These are phyloP conservation scores for Prunella himalayana DNA, from an alignment of 2,113 vertebrate genomes.

Conservation along the genomic window DNA sequence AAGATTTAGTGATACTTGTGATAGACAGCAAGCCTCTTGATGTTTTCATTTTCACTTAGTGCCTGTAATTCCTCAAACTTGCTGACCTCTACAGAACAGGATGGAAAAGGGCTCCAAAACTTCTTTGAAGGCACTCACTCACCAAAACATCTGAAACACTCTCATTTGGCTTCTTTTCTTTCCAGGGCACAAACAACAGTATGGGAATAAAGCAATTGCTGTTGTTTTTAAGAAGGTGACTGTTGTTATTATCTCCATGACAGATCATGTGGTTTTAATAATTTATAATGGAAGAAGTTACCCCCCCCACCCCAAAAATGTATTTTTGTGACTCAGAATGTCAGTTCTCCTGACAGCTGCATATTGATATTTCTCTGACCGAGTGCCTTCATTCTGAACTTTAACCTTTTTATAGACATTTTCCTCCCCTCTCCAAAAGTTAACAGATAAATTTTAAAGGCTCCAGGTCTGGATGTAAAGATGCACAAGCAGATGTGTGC, in stretches of 20 bases:
- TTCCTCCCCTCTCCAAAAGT: neutral
- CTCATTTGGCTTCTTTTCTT: neutral
- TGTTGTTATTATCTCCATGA: neutral
- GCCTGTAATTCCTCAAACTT: constrained; percentile 69
- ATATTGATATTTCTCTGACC: constrained; percentile 31
- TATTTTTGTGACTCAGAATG: neutral
- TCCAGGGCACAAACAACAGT: neutral
- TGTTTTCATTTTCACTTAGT: constrained; percentile 69
- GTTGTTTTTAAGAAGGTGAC: neutral
- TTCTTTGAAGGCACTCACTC: constrained; percentile 42
- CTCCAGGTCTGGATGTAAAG: neutral
- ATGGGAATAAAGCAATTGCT: neutral
- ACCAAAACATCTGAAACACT: neutral
- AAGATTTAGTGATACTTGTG: constrained; percentile 78
- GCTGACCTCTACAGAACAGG: constrained; percentile 66
- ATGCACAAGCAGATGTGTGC: neutral
- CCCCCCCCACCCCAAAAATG: neutral
- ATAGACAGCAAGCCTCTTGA: constrained; percentile 74
- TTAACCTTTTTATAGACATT: neutral
- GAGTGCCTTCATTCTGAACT: neutral
- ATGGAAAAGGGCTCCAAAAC: constrained; percentile 51
- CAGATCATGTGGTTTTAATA: neutral
- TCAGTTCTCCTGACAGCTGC: constrained; percentile 8
- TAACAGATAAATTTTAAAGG: neutral
- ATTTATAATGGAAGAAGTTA: neutral